Percentiles rank a stretch among this genome's conserved stretches.
Evolutionary conservation across 2,113 vertebrate species (phyloP).

Genomic region (Motacilla alba): DNA sequence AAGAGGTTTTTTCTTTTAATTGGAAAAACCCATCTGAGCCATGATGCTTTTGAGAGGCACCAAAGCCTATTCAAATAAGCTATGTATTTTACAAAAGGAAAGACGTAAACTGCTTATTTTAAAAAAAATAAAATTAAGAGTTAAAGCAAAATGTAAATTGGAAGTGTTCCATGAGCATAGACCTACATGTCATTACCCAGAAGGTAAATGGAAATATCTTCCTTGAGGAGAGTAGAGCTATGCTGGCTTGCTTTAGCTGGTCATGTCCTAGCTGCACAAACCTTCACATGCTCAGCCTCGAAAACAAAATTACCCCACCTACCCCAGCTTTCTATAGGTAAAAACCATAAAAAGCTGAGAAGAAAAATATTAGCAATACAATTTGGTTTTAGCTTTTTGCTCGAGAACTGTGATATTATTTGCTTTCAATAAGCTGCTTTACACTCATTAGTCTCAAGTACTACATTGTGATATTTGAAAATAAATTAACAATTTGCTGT

Average conservation of each 20-base stretch:
- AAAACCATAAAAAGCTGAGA: neutral
- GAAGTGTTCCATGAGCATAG: neutral
- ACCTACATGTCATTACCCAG: accelerated
- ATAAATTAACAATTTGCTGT: neutral
- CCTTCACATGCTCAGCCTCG: neutral
- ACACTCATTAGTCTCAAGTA: neutral
- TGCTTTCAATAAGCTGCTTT: neutral
- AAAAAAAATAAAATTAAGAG: neutral
- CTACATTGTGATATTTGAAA: neutral
- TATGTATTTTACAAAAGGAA: neutral
- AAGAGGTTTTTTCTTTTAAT: neutral
- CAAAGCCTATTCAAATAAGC: neutral
- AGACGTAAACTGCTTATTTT: neutral
- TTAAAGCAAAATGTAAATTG: neutral
- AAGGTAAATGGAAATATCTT: neutral
- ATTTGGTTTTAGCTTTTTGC: neutral
- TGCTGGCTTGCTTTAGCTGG: neutral
- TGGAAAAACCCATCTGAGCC: neutral
- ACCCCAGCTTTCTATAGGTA: neutral
- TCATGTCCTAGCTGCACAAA: neutral
- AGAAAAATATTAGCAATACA: neutral
- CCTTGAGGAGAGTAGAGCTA: neutral
- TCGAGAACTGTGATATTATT: neutral
- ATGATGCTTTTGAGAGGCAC: neutral
- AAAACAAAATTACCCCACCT: neutral